Conservation (phyloP, 2,797 vertebrate genomes). For the Sebastes kiyomatsui region DNA sequence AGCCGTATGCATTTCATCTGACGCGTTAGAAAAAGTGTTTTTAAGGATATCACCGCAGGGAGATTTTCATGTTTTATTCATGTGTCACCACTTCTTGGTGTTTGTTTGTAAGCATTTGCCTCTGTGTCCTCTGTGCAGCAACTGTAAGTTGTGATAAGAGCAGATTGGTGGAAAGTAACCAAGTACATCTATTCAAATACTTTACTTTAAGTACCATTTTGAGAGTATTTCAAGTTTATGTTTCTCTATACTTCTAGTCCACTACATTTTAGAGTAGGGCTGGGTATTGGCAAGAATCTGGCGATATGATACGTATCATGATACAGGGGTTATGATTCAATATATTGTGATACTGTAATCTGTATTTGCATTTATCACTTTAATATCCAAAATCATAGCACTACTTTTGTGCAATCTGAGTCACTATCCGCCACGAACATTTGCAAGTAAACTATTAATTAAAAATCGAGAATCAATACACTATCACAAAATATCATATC, state of each 20-base stretch:
- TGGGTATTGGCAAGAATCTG: too few relatives aligned
- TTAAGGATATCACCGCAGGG: slow-evolving; percentile 19
- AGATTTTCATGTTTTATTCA: slow-evolving; percentile 62
- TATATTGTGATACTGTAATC: too few relatives aligned
- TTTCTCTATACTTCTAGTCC: background rate
- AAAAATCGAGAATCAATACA: too few relatives aligned
- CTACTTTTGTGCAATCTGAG: too few relatives aligned
- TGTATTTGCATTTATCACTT: too few relatives aligned
- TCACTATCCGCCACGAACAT: too few relatives aligned
- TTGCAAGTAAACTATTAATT: too few relatives aligned
- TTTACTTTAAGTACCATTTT: background rate
- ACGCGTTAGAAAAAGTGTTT: slow-evolving; percentile 3
- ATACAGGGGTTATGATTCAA: fast-evolving
- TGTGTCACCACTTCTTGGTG: slow-evolving; percentile 4
- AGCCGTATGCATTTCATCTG: slow-evolving; percentile 9
- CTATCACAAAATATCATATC: too few relatives aligned
- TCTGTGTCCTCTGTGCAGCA: background rate
- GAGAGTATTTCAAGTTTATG: background rate
- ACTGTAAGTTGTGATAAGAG: background rate
- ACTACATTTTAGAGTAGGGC: background rate
- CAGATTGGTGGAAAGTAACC: background rate
- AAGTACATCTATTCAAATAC: background rate
- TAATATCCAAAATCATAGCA: too few relatives aligned
- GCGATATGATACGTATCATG: too few relatives aligned
- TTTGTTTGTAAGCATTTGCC: slow-evolving; percentile 12